Conservation (phyloP, 2,797 vertebrate species). For the Nasua narica region DNA sequence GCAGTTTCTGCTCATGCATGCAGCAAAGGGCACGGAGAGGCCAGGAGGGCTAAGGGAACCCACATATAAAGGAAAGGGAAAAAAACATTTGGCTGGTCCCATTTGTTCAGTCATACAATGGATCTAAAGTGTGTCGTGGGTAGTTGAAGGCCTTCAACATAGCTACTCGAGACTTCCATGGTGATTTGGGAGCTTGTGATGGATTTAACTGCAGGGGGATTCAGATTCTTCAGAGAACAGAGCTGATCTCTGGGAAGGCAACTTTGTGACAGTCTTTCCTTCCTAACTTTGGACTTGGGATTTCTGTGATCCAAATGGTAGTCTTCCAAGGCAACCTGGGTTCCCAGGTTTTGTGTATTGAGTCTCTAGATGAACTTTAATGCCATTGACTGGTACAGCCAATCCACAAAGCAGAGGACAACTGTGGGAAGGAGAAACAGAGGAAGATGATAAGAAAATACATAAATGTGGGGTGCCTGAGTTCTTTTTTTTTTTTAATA, state of each 20-base stretch:
- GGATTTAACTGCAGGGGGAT: not conserved
- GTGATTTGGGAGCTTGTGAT: not conserved
- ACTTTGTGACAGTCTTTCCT: not conserved
- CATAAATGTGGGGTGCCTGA: not conserved
- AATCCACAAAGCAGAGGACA: constrained; percentile 1
- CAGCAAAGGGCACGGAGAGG: constrained; percentile 1
- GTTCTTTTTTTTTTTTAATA: too few relatives aligned
- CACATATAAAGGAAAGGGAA: not conserved
- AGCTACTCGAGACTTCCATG: not conserved
- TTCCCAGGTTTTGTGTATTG: not conserved
- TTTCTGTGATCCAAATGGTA: not conserved
- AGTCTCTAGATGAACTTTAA: not conserved
- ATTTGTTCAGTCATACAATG: not conserved
- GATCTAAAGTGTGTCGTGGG: not conserved
- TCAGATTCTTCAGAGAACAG: not conserved
- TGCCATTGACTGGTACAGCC: not conserved
- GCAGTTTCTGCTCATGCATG: not conserved
- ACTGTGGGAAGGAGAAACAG: not conserved
- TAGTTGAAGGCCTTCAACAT: not conserved
- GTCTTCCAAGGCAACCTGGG: not conserved
- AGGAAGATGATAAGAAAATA: not conserved
- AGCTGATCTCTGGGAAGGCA: not conserved
- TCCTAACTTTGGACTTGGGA: not conserved
- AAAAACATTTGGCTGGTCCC: not conserved
- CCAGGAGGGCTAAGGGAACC: not conserved